Base-by-base conservation (phyloP, 2,113 vertebrate genomes). In the Delphinapterus leucas region DNA sequence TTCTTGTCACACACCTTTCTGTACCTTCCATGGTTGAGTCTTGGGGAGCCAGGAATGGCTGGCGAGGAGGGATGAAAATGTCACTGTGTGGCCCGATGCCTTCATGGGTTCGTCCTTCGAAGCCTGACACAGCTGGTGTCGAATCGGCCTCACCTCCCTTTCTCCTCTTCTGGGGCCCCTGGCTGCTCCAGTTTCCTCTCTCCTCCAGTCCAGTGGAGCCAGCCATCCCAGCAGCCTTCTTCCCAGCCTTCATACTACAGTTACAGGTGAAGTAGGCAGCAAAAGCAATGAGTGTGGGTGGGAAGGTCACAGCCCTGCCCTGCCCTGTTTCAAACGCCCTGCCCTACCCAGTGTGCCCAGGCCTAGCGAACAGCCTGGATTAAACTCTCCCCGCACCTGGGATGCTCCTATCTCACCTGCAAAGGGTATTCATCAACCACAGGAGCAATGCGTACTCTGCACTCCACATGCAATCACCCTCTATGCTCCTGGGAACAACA, bases 231-330 rank as follows among this genome's bases (percentile, higher is more conserved):
- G 0, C 3, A 55, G 2, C 33, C 70, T 67, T 95, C 61, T 44
- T 97, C 90, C 41, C 12, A 7, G 28, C 23, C 65, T 36, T 88
- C 67, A 1, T 53, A 99, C 85, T 61, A 77, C 99, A 99, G 96
- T 98, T 98, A 58, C 98, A 98, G 28, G 99, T 6, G 17, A 55
- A 20, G 55, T 2, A 55, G 18, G 6, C 55, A 58, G 55, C 55
- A 20, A 8, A 6, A 58, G 55, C 55, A 2, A 21, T 58, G 55
- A 55, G 6, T 58, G 55, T 58, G 55, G 55, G 6, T 7, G 55
- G 55, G 55, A 58, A 58, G 55, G 55, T 58, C 55, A 58, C 55
- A 20, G 55, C 55, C 49, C 49, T 17, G 49, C 49, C 49, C 49
- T 53, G 49, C 49, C 14, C 49, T 3, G 97, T 98, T 97, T 99